Evolutionary conservation across 2,113 vertebrate species (phyloP), one percentile per base, ranked within the genome.

Genomic region (Tretioscincus oriximinensis): DNA sequence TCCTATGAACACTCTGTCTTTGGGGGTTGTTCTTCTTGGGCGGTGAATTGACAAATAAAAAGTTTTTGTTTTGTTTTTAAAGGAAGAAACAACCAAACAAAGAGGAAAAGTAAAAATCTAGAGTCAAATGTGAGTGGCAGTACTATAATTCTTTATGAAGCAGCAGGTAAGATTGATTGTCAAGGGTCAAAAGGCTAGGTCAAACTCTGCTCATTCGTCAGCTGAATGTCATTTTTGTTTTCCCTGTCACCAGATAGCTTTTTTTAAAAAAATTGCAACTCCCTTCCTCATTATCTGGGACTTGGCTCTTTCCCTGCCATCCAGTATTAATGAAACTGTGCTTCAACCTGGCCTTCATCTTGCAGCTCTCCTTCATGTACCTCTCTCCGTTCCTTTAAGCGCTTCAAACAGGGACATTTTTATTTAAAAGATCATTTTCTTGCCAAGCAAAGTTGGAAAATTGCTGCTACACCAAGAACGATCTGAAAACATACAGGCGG

Each of bases 121-220:
- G 95, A 95, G 95, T 96, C 96, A 96, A 96, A 95, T 95, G 94
- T 95, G 95, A 96, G 92, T 94, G 95, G 94, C 93, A 94, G 86
- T 88, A 91, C 94, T 90, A 92, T 96, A 96, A 96, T 95, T 95
- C 92, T 96, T 94, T 94, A 94, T 96, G 96, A 97, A 97, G 95
- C 93, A 94, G 93, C 92, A 95, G 93, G 93, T 96, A 94, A 96
- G 97, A 97, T 97, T 97, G 97, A 98, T 99, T 96, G 96, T 96
- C 97, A 97, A 96, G 96, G 97, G 97, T 99, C 96, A 96, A 96
- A 95, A 97, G 96, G 95, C 94, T 95, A 97, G 98, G 98, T 98
- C 97, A 97, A 94, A 95, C 92, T 93, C 92, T 5, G 78, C 96
- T 97, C 95, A 96, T 97, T 97, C 93, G 81, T 97, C 96, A 98